Evolutionary conservation across 2,888 invertebrate species (phyloP), one percentile per base, ranked within the genome.

Genomic region (Colletes collaris): DNA sequence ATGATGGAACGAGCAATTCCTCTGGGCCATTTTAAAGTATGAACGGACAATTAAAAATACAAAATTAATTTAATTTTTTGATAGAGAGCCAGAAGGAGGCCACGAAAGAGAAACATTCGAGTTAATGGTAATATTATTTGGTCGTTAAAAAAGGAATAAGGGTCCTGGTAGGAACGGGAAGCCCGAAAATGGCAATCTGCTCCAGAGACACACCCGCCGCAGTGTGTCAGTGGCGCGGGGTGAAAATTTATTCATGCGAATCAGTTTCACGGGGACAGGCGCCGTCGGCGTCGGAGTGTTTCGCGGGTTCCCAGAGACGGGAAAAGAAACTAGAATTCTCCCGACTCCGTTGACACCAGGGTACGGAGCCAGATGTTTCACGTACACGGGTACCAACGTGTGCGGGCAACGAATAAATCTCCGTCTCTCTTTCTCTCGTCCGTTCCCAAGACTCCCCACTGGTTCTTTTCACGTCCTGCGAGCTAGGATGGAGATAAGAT

Each of bases 381-480:
- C 65, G 72, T 73, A 76, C 76, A 68, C 55, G 8, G 3, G 0
- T 0, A 1, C 8, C 60, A 69, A 74, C 73, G 72, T 75, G 80
- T 82, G 82, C 73, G 84, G 76, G 85, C 79, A 76, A 84, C 77
- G 86, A 87, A 88, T 88, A 88, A 88, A 88, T 88, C 86, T 86
- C 76, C 50, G 68, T 56, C 71, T 72, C 59, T 37, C 69, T 65
- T 50, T 16, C n/a, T 16, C 62, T 8, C 37, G 8, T 53, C 52
- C 19, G n/a, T 35, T 19, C 16, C 27, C 19, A 3, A 37, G 67
- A 50, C 13, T 52, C n/a, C 16, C 50, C 44, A n/a, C 37, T 65
- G 71, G 27, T 76, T 65, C 74, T 66, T 73, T 78, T 70, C 72
- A 66, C 72, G 73, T 56, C 53, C 64, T 73, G 59, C 58, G 56